A percentile compares a stretch with the other conserved stretches of the same genome.
Evolutionary conservation across 2,888 invertebrate species (phyloP).

Genomic region (Elgonia sp.): DNA sequence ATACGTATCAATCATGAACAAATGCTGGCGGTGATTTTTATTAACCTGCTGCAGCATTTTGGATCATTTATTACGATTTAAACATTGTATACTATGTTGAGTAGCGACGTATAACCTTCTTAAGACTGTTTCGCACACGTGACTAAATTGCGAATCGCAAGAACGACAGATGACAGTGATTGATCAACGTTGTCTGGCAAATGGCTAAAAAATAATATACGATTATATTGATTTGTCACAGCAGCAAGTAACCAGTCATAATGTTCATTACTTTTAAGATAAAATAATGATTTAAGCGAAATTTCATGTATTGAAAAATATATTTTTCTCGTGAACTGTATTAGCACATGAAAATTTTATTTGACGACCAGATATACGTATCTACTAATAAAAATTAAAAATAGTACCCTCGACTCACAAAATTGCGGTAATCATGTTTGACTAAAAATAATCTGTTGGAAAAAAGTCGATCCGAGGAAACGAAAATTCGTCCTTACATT

Average conservation of each 20-base stretch:
- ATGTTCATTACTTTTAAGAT: too few relatives aligned
- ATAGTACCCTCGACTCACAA: background rate
- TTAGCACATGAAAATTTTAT: too few relatives aligned
- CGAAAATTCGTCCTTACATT: background rate
- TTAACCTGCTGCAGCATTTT: constrained; percentile 28
- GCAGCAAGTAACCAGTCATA: constrained; percentile 14
- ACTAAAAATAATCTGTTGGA: too few relatives aligned
- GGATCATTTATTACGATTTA: constrained; percentile 62
- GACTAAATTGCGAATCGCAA: constrained; percentile 71
- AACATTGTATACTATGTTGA: constrained; percentile 60
- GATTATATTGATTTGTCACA: constrained; percentile 66
- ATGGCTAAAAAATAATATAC: constrained; percentile 56
- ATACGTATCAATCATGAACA: constrained; percentile 44
- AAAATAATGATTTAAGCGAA: constrained; percentile 14
- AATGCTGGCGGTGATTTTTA: constrained; percentile 53
- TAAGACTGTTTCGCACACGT: constrained; percentile 72
- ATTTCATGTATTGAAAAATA: too few relatives aligned
- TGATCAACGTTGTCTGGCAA: constrained; percentile 62
- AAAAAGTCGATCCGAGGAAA: background rate
- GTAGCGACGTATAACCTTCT: constrained; percentile 63
- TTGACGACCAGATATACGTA: too few relatives aligned
- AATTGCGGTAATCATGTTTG: too few relatives aligned
- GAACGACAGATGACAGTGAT: constrained; percentile 66
- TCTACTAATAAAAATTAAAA: background rate
- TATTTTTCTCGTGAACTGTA: too few relatives aligned